Percentiles rank a stretch among this genome's conserved stretches.
phyloP scores from a whole-genome alignment of 2,113 vertebrate species.

The Bungarus multicinctus region DNA sequence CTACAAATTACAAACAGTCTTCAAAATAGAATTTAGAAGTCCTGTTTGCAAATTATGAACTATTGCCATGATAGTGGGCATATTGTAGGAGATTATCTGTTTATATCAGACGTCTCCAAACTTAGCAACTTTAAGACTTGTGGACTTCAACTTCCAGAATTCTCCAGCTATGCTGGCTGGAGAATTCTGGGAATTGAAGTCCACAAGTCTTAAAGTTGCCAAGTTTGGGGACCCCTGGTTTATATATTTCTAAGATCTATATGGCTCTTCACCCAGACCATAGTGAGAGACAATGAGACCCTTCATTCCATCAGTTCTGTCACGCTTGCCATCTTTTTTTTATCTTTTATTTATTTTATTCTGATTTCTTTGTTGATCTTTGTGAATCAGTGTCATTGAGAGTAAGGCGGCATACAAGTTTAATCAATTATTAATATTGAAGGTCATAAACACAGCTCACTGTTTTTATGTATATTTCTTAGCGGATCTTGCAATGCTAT shows the following conservation, averaged over 20 bases:
- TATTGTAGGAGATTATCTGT: neutral
- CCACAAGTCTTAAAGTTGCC: no score
- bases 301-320: neutral
- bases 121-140: no score
- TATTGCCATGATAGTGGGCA: neutral
- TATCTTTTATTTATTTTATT: neutral
- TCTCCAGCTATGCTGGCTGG: no score
- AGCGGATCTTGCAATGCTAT: neutral
- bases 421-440: neutral
- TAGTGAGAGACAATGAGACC: neutral
- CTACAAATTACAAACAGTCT: neutral
- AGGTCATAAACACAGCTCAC: neutral
- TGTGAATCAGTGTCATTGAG: neutral
- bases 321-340: neutral
- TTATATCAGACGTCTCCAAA: no score
- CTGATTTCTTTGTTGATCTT: neutral
- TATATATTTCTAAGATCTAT: neutral
- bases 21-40: neutral
- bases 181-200: no score
- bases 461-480: neutral
- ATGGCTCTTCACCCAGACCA: neutral
- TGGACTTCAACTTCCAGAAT: no score
- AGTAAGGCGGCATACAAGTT: neutral
- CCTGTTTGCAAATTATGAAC: neutral
- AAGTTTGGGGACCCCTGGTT: neutral